Base-by-base conservation (phyloP, 2,888 invertebrate genomes). In the Mesorhabditis spiculigera region DNA sequence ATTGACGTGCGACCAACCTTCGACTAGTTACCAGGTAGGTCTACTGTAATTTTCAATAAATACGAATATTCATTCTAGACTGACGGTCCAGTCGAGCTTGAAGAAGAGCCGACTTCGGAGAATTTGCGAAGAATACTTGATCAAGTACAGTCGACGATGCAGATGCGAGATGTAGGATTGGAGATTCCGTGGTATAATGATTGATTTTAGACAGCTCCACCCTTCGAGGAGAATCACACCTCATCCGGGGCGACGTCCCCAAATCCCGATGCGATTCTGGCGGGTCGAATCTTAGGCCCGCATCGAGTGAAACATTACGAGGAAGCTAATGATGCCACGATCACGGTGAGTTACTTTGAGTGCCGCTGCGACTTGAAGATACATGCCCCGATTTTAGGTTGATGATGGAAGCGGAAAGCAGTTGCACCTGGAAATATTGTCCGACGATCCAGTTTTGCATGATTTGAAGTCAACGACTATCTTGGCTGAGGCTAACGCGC, bases 241-340 rank as follows among this genome's bases (percentile, higher is more conserved):
- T 13, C 58, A 50, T 50, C 58, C 10, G 58, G 58, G 10, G 58
- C n/a, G 8, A n/a, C n/a, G 8, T 50, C 58, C 8, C 58, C 58
- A 50, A 50, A n/a, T n/a, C 10, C 8, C 8, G 58, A 50, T 13
- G 58, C 8, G 58, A 13, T 50, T 13, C 58, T 13, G n/a, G 58
- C 58, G 58, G 58, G 58, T 50, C 58, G n/a, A 50, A 50, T 50
- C n/a, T n/a, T 50, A 13, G 58, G 58, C n/a, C 58, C 58, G n/a
- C n/a, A 13, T n/a, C 8, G n/a, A 10, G 58, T 50, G 58, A 50
- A n/a, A 50, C 58, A 10, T n/a, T 10, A 13, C 58, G 58, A 50
- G 28, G 28, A 28, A 28, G 28, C 28, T 28, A 28, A 28, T 28
- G 28, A 28, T 28, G 28, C 28, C 28, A 13, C 58, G 58, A 50